Evolutionary conservation across 2,888 invertebrate genomes (phyloP), one percentile per base, ranked within the genome.

Genomic region (Scrobipalpa atriplicella): DNA sequence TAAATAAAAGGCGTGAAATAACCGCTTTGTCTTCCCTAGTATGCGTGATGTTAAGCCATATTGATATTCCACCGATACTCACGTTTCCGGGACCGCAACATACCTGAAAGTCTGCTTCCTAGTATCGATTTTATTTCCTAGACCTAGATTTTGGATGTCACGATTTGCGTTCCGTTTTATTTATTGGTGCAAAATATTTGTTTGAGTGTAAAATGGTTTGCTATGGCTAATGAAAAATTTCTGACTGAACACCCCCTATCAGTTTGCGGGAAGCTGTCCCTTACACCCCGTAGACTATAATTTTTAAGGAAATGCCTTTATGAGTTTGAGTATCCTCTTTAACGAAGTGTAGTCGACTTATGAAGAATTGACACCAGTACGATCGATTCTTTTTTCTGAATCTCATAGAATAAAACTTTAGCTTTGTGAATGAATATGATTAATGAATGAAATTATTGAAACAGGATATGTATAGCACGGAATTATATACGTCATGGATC

Each of bases 31-130:
- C 13, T 75, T 86, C 21, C 21, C 52, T 83, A 88, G 83, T 80
- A 88, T 85, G 86, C 89, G 83, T 82, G 82, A 75, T 76, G 73
- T 74, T 75, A 71, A 78, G 77, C 78, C 78, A 77, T 85, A 83
- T 85, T 85, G 86, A 86, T 83, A 76, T 75, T 76, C 73, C 79
- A 78, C 80, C 80, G 80, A 82, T 71, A 56, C 21, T 77, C 78
- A 78, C 71, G 74, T 78, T 84, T 85, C 86, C 86, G 82, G 76
- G 66, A 65, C 58, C 6, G 36, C 29, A 56, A 51, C 38, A 64
- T 47, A 62, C 54, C 62, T 67, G 56, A 62, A 61, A 61, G 41
- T 62, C 29, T 62, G 51, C 43, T 69, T 69, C 63, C 66, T 67
- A 64, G 66, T 69, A 52, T 66, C 62, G 47, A 56, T 68, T 67